Percentiles rank a stretch among this genome's conserved stretches.
phyloP scores from a whole-genome alignment of 2,797 vertebrate species.

The Taenioides sp. region DNA sequence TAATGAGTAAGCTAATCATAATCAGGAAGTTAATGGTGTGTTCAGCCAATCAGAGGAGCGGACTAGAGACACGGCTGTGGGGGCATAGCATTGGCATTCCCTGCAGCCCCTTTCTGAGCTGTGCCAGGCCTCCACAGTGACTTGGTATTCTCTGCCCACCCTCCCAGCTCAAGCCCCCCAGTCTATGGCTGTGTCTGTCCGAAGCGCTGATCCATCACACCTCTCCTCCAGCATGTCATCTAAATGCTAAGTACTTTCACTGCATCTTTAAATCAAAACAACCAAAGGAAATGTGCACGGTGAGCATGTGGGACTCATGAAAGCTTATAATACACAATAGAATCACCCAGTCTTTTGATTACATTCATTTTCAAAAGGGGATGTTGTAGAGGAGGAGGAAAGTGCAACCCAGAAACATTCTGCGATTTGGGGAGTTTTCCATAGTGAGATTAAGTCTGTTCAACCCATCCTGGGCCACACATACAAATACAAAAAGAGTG shows the following conservation, averaged over 20 bases:
- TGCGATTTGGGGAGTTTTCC: constrained; percentile 9
- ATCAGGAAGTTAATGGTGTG: constrained; percentile 76
- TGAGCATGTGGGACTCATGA: constrained; percentile 46
- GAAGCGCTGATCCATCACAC: constrained; percentile 75
- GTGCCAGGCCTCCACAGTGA: constrained; percentile 57
- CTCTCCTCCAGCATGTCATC: constrained; percentile 81
- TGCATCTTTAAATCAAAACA: constrained; percentile 82
- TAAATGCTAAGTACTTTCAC: constrained; percentile 84
- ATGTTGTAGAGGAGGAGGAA: constrained; percentile 33
- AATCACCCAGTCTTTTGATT: constrained; percentile 73
- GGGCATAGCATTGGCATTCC: constrained; percentile 70
- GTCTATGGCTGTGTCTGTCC: constrained; percentile 21
- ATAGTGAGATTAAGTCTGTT: constrained; percentile 26
- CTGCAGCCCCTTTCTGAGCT: constrained; percentile 52
- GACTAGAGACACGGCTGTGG: constrained; percentile 54
- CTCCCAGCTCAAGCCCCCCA: constrained; percentile 38
- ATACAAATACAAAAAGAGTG: constrained; percentile 35
- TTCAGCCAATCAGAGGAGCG: constrained; percentile 71
- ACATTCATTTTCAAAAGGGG: constrained; percentile 57
- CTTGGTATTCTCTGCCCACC: constrained; percentile 68
- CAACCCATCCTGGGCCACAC: constrained; percentile 22
- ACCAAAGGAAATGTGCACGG: constrained; percentile 62
- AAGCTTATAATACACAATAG: constrained; percentile 70
- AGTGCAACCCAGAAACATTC: constrained; percentile 34
- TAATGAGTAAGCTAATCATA: constrained; percentile 78